Conservation (phyloP, 2,113 vertebrate species). For the Eurystomus gularis region DNA sequence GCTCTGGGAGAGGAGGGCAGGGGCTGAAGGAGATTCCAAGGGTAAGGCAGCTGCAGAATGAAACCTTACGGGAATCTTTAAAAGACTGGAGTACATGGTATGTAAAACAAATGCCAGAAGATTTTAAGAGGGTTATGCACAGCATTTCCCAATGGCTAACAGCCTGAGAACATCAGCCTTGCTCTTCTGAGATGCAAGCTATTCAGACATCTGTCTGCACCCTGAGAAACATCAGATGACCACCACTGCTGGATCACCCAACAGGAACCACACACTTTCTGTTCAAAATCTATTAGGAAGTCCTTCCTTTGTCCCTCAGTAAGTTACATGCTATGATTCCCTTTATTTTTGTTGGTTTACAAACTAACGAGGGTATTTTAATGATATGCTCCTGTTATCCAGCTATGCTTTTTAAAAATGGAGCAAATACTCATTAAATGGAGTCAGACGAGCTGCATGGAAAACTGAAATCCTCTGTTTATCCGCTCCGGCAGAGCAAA, state of each 20-base stretch:
- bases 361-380: background rate
- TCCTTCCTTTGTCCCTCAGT: background rate
- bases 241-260: background rate
- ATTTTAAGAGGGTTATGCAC: background rate
- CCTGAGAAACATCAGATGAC: background rate
- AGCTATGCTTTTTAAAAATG: background rate
- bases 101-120: constrained; percentile 22
- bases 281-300: background rate
- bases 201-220: constrained; percentile 10
- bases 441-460: background rate
- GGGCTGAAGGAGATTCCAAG: background rate
- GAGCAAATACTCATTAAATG: background rate
- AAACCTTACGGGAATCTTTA: background rate
- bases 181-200: background rate
- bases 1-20: background rate
- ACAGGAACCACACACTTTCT: background rate
- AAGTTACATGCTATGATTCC: background rate
- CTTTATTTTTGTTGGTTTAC: background rate
- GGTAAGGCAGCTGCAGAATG: constrained; percentile 9
- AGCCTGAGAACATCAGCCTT: background rate
- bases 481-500: background rate
- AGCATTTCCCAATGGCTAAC: constrained; percentile 21
- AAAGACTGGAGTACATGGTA: background rate
- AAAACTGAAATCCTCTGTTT: constrained; percentile 28
- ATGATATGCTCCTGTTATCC: background rate